Percentiles rank a stretch among this genome's conserved stretches.
Evolutionary conservation across 2,113 vertebrate genomes (phyloP).

Genomic region (Ailuropoda melanoleuca): DNA sequence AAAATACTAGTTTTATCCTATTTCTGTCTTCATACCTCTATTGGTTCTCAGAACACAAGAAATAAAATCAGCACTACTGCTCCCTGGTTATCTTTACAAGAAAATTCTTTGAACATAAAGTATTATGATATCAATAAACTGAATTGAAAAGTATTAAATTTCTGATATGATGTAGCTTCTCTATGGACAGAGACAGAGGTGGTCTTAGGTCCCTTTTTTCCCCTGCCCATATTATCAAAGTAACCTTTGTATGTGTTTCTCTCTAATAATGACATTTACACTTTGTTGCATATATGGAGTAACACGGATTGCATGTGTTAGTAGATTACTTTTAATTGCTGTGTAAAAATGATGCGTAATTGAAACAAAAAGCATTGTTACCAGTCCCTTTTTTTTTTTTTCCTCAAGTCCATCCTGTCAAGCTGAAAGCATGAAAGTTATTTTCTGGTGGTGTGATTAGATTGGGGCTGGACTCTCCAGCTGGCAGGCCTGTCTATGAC

Average conservation of each 20-base stretch:
- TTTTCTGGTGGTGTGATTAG: conserved; percentile 99
- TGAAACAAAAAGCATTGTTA: conserved; percentile 93
- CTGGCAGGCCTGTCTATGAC: conserved; percentile 99
- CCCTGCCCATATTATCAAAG: background rate
- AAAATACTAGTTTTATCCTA: background rate
- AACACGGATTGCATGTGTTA: conserved; percentile 70
- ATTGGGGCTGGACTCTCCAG: conserved; percentile 99
- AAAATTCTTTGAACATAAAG: conserved; percentile 7
- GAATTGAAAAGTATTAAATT: background rate
- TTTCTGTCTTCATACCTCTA: background rate
- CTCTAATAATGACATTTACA: conserved; percentile 79
- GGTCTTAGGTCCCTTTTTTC: conserved; percentile 1
- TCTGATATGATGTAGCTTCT: background rate
- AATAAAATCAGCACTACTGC: background rate
- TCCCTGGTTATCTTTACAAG: background rate
- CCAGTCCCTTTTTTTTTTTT: conserved; percentile 73
- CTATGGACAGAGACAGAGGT: background rate
- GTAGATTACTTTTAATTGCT: conserved; percentile 85
- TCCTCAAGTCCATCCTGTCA: conserved; percentile 92
- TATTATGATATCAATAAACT: background rate
- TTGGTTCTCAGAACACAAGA: background rate
- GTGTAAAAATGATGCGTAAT: conserved; percentile 79
- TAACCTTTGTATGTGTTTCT: conserved; percentile 29
- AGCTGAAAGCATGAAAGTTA: conserved; percentile 91
- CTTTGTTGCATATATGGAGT: conserved; percentile 72